phyloP scores from a whole-genome alignment of 2,797 vertebrate genomes.

The Chiroxiphia lanceolata region DNA sequence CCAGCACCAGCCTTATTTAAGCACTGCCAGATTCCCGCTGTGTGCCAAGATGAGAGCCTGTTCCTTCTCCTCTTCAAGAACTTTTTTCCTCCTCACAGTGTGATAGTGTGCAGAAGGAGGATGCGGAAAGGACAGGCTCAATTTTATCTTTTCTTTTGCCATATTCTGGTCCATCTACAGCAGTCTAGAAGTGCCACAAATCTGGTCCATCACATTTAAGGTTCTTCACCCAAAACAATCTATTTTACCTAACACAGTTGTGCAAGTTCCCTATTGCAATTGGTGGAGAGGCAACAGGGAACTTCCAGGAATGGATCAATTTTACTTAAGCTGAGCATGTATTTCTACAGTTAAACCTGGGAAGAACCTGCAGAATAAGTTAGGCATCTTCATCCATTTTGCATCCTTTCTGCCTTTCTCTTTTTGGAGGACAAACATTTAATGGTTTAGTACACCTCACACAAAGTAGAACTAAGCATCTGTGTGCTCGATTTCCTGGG shows the following conservation, averaged over 20 bases:
- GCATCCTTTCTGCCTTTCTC: background rate
- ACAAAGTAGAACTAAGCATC: background rate
- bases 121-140: background rate
- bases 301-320: background rate
- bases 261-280: background rate
- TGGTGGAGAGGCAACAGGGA: background rate
- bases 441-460: background rate
- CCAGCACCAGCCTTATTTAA: background rate
- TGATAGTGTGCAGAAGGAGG: background rate
- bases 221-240: background rate
- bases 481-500: background rate
- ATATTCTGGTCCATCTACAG: background rate
- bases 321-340: background rate
- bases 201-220: background rate
- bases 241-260: background rate
- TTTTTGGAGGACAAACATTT: background rate
- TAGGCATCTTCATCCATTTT: background rate
- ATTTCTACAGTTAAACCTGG: background rate
- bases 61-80: background rate
- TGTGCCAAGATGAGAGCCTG: background rate
- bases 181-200: background rate
- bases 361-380: background rate
- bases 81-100: background rate
- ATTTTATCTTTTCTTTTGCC: background rate
- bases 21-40: background rate